phyloP scores from a whole-genome alignment of 2,797 vertebrate species.

The Anabacerthia variegaticeps region DNA sequence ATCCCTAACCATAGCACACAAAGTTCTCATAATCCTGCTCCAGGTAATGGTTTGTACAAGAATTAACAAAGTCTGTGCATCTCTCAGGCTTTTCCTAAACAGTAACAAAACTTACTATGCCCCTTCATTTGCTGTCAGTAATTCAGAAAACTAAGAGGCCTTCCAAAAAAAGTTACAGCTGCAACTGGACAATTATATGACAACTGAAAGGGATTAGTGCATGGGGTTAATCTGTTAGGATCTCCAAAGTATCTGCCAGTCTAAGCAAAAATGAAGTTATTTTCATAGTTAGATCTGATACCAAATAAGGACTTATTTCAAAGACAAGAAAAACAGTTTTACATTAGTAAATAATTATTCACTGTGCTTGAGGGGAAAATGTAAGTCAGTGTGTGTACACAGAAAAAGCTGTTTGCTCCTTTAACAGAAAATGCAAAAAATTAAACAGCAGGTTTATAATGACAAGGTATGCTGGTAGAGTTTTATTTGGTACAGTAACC shows the following conservation, averaged over 20 bases:
- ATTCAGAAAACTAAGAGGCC: not conserved
- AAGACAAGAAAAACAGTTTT: not conserved
- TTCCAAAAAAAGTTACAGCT: not conserved
- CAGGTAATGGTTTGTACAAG: not conserved
- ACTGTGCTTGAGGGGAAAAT: not conserved
- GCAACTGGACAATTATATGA: not conserved
- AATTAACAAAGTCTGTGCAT: not conserved
- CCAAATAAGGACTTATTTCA: not conserved
- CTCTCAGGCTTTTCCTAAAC: not conserved
- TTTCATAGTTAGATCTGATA: not conserved
- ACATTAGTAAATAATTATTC: not conserved
- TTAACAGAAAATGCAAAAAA: too few relatives aligned
- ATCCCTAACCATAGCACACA: not conserved
- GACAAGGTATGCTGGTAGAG: too few relatives aligned
- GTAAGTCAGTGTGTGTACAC: too few relatives aligned
- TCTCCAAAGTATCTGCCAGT: not conserved
- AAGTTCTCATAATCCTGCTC: not conserved
- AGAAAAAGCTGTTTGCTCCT: too few relatives aligned
- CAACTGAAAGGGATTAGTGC: not conserved
- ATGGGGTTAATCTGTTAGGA: not conserved
- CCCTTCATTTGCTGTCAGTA: not conserved
- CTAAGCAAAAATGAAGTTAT: not conserved
- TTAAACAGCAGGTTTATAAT: too few relatives aligned
- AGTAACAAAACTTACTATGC: not conserved
- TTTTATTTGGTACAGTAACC: too few relatives aligned